These are phyloP conservation scores for Pelobates cultripes DNA, from an alignment of 2,797 vertebrate genomes.

Conservation along the genomic window DNA sequence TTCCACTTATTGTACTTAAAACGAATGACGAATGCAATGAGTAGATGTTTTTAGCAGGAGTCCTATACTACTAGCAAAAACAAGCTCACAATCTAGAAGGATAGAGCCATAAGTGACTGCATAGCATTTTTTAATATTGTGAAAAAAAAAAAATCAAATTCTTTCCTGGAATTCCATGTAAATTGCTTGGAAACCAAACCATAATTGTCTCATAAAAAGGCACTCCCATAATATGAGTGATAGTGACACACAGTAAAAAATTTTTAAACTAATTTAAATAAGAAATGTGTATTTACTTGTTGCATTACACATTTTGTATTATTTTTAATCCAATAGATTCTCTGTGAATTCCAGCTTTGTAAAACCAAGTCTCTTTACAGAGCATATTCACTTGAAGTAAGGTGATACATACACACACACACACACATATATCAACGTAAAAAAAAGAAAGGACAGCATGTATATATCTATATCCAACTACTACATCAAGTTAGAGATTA, in stretches of 20 bases:
- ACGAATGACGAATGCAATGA: neutral
- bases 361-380: neutral
- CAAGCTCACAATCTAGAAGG: too few relatives aligned
- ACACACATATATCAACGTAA: too few relatives aligned
- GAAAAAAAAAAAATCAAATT: too few relatives aligned
- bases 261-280: neutral
- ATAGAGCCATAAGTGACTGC: too few relatives aligned
- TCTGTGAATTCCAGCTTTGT: neutral
- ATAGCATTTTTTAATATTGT: too few relatives aligned
- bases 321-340: neutral
- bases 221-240: neutral
- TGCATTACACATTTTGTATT: neutral
- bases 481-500: too few relatives aligned
- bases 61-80: too few relatives aligned
- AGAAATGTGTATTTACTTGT: neutral
- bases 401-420: too few relatives aligned
- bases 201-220: neutral
- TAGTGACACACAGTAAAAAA: neutral
- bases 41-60: too few relatives aligned
- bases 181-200: neutral
- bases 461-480: too few relatives aligned
- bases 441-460: too few relatives aligned
- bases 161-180: neutral
- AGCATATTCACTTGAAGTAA: neutral
- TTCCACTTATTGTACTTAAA: conserved; percentile 1